Evolutionary conservation across 2,113 vertebrate genomes (phyloP).

Genomic region (Noturus placidus): DNA sequence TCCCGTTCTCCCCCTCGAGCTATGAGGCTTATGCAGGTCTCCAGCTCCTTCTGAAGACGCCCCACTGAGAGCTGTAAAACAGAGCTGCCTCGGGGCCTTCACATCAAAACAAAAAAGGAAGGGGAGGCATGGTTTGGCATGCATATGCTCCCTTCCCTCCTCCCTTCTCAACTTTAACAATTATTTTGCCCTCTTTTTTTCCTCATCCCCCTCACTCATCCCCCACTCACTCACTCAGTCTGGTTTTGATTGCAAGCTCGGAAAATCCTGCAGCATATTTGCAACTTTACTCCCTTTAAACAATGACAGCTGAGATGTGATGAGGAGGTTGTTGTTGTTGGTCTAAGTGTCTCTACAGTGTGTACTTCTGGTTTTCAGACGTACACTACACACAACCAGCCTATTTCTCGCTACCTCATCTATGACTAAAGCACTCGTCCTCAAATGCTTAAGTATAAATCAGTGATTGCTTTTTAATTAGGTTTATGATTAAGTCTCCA

Average conservation of each 20-base stretch:
- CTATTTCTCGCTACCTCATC: background rate
- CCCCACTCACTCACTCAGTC: background rate
- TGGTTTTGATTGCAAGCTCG: conserved; percentile 22
- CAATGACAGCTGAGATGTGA: background rate
- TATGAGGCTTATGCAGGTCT: conserved; percentile 43
- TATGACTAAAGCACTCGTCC: background rate
- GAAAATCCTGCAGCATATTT: background rate
- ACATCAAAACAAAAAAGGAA: conserved; percentile 47
- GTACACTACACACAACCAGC: background rate
- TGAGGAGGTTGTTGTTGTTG: background rate
- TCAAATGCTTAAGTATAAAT: background rate
- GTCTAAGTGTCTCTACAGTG: background rate
- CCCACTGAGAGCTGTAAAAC: conserved; percentile 49
- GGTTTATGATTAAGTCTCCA: background rate
- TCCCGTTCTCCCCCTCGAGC: conserved; percentile 36
- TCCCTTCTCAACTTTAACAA: conserved; percentile 40
- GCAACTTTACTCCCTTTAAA: background rate
- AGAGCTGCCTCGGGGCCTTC: conserved; percentile 43
- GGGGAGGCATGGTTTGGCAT: conserved; percentile 41
- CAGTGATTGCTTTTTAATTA: background rate
- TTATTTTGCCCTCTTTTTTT: conserved; percentile 50
- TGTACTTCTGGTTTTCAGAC: background rate
- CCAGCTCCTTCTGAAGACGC: conserved; percentile 21
- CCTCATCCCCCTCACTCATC: background rate
- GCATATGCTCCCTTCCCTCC: conserved; percentile 26